These are phyloP conservation scores for Trochalopteron elliotii DNA, from an alignment of 2,113 vertebrate genomes.

Conservation along the genomic window DNA sequence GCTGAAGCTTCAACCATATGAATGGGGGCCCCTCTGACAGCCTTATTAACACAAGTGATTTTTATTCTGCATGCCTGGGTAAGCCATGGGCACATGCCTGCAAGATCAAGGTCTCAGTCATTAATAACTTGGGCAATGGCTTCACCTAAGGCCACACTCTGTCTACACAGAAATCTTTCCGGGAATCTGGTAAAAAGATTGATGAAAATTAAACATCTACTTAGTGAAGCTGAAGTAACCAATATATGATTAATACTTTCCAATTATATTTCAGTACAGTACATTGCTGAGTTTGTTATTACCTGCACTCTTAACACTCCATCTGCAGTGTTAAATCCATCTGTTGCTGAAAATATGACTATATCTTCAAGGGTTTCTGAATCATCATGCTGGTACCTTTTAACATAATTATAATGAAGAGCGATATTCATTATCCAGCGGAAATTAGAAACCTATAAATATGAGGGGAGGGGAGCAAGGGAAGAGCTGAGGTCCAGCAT, in stretches of 20 bases:
- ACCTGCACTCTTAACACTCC: slow-evolving; percentile 80
- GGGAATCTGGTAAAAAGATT: slow-evolving; percentile 66
- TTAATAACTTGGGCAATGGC: slow-evolving; percentile 47
- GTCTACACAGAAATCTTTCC: slow-evolving; percentile 58
- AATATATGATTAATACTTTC: slow-evolving; percentile 72
- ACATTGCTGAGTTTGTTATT: slow-evolving; percentile 72
- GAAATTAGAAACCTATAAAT: slow-evolving; percentile 68
- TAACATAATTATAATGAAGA: slow-evolving; percentile 69
- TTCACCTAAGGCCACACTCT: slow-evolving; percentile 55
- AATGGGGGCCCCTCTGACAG: slow-evolving; percentile 17
- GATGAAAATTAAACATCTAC: slow-evolving; percentile 71
- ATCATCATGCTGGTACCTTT: slow-evolving; percentile 88
- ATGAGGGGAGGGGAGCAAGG: slow-evolving; percentile 6
- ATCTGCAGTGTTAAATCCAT: slow-evolving; percentile 84
- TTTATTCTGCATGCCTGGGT: slow-evolving; percentile 38
- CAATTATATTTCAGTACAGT: slow-evolving; percentile 73
- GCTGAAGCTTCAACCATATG: neutral
- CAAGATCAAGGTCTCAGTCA: slow-evolving; percentile 51
- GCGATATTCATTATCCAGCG: slow-evolving; percentile 60
- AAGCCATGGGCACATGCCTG: slow-evolving; percentile 45
- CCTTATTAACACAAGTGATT: slow-evolving; percentile 54
- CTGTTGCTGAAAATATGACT: slow-evolving; percentile 81
- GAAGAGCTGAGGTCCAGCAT: slow-evolving; percentile 19
- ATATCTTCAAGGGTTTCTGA: slow-evolving; percentile 84
- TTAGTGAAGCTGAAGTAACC: slow-evolving; percentile 70